A percentile compares a stretch with the other conserved stretches of the same genome.
These are phyloP conservation scores for Euschistus heros DNA, from an alignment of 1,140 invertebrate species.

Conservation along the genomic window DNA sequence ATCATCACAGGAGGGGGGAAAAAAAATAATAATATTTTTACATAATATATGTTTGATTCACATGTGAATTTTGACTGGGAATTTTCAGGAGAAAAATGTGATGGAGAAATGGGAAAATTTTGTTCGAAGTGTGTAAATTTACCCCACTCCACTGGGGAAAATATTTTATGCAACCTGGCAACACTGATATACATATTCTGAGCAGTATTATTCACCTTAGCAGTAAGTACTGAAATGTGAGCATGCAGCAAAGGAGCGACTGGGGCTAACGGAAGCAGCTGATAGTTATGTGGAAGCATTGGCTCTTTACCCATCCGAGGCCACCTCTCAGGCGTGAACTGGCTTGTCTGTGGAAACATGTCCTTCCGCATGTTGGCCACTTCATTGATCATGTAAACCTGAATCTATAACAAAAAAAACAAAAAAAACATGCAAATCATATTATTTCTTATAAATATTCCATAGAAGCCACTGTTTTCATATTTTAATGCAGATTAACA, in stretches of 20 bases:
- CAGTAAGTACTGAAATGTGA: background rate
- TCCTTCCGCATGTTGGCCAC: slow-evolving; percentile 1
- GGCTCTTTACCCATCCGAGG: background rate
- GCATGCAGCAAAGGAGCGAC: background rate
- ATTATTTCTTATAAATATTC: too few relatives aligned
- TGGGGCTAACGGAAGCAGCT: background rate
- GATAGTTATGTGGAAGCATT: background rate
- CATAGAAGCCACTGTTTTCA: too few relatives aligned
- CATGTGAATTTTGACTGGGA: too few relatives aligned
- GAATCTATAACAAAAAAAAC: background rate
- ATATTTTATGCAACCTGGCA: background rate
- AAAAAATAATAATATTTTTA: too few relatives aligned
- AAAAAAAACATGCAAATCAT: background rate
- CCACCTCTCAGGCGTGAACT: background rate
- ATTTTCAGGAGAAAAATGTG: background rate
- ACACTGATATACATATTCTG: background rate
- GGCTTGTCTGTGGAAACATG: background rate
- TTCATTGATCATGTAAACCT: background rate
- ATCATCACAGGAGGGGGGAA: too few relatives aligned
- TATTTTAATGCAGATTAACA: too few relatives aligned
- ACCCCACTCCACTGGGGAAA: background rate
- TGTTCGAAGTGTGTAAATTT: background rate
- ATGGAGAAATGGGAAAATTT: background rate
- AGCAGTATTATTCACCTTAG: slow-evolving; percentile 2
- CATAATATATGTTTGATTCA: too few relatives aligned